phyloP scores from a whole-genome alignment of 30 jellyfish, hydroid and myxozoan genomes.

The Cassiopea xamachana region DNA sequence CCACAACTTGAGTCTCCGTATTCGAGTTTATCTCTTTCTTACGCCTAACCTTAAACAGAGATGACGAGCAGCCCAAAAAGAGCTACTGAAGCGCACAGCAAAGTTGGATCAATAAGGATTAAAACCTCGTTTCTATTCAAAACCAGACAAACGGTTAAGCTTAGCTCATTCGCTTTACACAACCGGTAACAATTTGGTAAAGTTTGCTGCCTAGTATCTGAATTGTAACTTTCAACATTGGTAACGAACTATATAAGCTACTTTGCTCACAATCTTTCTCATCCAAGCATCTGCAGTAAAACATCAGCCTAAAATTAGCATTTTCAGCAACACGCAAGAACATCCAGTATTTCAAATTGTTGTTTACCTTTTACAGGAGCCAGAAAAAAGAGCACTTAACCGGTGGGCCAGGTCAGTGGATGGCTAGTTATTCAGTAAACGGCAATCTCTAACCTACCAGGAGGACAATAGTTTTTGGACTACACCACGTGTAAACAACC shows the following conservation, averaged over 20 bases:
- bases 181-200: background rate
- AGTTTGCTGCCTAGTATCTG: background rate
- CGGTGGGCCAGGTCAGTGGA: background rate
- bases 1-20: background rate
- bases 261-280: too few species aligned
- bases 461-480: background rate
- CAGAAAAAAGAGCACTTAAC: background rate
- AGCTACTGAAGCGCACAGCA: conserved; percentile 12
- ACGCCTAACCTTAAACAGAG: background rate
- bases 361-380: background rate
- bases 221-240: background rate
- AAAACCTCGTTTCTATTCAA: conserved; percentile 7
- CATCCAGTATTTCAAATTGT: background rate
- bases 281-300: too few species aligned
- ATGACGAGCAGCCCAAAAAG: background rate
- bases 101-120: conserved; percentile 14
- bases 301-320: too few species aligned
- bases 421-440: background rate
- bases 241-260: too few species aligned
- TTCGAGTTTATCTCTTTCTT: background rate
- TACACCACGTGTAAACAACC: background rate
- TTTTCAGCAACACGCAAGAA: background rate
- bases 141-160: conserved; percentile 6
- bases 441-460: background rate
- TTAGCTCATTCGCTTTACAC: conserved; percentile 9